Conservation (phyloP, 2,888 invertebrate genomes). For the Idaea biselata region DNA sequence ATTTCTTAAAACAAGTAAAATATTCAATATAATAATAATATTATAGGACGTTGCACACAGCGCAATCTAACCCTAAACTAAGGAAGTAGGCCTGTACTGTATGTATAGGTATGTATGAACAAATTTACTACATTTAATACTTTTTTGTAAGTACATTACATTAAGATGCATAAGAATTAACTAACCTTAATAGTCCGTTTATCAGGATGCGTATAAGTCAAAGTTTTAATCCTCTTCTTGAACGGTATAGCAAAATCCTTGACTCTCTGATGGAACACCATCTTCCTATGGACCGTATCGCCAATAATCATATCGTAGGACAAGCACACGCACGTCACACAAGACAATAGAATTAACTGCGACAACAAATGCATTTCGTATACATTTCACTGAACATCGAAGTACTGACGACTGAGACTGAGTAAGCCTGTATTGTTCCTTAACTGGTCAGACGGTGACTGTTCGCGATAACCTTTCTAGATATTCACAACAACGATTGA, state of each 20-base stretch:
- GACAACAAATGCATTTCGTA: constrained; percentile 59
- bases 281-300: constrained; percentile 71
- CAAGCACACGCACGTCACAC: constrained; percentile 49
- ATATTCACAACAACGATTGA: constrained; percentile 26
- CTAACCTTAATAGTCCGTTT: constrained; percentile 65
- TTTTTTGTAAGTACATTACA: constrained; percentile 2
- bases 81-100: too few relatives aligned
- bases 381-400: constrained; percentile 42
- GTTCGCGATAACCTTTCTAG: constrained; percentile 49
- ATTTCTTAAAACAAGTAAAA: too few relatives aligned
- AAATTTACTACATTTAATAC: neutral
- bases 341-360: constrained; percentile 44
- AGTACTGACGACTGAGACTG: constrained; percentile 13
- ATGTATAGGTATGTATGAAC: too few relatives aligned
- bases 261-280: constrained; percentile 73
- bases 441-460: constrained; percentile 29
- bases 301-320: constrained; percentile 70
- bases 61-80: too few relatives aligned
- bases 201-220: constrained; percentile 65
- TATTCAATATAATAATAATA: too few relatives aligned
- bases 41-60: too few relatives aligned
- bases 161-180: too few relatives aligned
- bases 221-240: constrained; percentile 64
- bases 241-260: constrained; percentile 75
- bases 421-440: constrained; percentile 27